These are phyloP conservation scores for Orthosia gothica DNA, from an alignment of 2,888 invertebrate genomes.

Conservation along the genomic window DNA sequence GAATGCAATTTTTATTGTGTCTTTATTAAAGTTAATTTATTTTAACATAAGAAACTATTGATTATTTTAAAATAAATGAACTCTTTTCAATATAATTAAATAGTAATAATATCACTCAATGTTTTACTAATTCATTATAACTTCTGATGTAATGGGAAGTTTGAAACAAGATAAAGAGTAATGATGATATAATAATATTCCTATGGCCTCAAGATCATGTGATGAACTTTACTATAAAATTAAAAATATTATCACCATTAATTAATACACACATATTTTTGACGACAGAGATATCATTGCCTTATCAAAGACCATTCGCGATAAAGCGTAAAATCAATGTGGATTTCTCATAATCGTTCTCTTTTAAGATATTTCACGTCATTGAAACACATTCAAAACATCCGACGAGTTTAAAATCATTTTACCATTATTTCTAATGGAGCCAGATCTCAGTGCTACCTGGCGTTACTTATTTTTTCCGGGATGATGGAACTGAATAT, in stretches of 20 bases:
- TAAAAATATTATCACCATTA: background rate
- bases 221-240: background rate
- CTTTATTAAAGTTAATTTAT: slow-evolving; percentile 10
- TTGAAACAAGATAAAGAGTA: background rate
- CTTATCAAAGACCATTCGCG: background rate
- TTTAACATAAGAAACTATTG: background rate
- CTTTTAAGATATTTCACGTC: background rate
- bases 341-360: background rate
- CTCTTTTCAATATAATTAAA: no score
- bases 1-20: slow-evolving; percentile 30
- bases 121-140: background rate
- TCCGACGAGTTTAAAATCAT: background rate
- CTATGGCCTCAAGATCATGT: background rate
- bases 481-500: no score
- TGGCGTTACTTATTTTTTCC: no score
- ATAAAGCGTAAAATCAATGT: background rate
- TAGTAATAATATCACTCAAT: background rate
- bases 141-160: background rate
- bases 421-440: background rate
- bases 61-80: no score
- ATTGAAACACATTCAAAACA: no score
- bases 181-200: background rate
- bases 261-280: background rate
- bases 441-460: no score
- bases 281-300: background rate